Percentiles rank a stretch among this genome's conserved stretches.
Conservation (phyloP, 2,888 invertebrate genomes). For the Hirtodrosophila histrioides region DNA sequence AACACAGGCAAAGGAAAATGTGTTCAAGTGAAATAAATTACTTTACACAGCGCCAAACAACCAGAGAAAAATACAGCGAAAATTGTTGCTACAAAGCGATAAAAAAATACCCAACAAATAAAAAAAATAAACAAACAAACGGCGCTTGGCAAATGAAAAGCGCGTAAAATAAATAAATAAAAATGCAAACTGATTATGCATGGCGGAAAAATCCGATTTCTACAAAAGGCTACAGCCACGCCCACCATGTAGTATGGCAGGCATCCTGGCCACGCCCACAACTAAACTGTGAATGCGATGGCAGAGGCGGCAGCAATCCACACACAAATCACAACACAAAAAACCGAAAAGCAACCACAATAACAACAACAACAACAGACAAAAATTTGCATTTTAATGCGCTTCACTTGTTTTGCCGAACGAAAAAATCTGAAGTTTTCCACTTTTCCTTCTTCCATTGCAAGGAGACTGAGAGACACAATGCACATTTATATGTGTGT, state of each 20-base stretch:
- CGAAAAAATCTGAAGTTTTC: constrained; percentile 35
- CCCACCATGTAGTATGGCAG: constrained; percentile 38
- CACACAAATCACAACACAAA: constrained; percentile 68
- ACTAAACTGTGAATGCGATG: constrained; percentile 64
- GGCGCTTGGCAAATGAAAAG: constrained; percentile 65
- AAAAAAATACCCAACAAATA: constrained; percentile 43
- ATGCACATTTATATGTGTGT: constrained; percentile 1
- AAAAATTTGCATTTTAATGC: constrained; percentile 79
- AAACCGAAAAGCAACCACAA: constrained; percentile 15
- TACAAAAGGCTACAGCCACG: constrained; percentile 46
- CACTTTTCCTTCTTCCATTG: constrained; percentile 37
- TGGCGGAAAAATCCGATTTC: constrained; percentile 74
- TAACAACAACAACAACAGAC: constrained; percentile 17
- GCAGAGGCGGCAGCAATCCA: constrained; percentile 37
- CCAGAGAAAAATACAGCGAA: constrained; percentile 31
- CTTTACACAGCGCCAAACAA: constrained; percentile 50
- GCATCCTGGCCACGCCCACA: constrained; percentile 62
- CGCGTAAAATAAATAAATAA: constrained; percentile 80
- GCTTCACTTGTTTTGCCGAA: constrained; percentile 74
- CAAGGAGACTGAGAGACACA: constrained; percentile 7
- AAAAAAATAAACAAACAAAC: constrained; percentile 46
- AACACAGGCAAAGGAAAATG: constrained; percentile 58
- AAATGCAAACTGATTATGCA: constrained; percentile 78
- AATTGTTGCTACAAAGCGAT: constrained; percentile 48
- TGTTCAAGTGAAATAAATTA: constrained; percentile 80